phyloP scores from a whole-genome alignment of 2,888 invertebrate genomes.

The Hoplodrina blanda region DNA sequence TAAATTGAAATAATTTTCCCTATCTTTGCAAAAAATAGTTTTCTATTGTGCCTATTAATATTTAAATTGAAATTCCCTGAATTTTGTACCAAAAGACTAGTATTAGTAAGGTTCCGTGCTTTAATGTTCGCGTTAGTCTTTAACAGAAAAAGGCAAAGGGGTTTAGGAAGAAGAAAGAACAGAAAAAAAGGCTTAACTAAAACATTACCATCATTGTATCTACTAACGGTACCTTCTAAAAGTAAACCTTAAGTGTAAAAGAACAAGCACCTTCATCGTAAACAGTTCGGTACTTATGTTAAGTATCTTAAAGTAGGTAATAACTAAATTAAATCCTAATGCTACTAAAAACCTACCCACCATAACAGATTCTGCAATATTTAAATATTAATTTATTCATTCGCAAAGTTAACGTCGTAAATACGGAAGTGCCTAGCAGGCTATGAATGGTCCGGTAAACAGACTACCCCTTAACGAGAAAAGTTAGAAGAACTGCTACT shows the following conservation, averaged over 20 bases:
- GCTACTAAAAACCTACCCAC: neutral
- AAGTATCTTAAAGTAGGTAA: slow-evolving; percentile 5
- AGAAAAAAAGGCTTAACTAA: too few species aligned
- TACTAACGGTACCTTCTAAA: too few species aligned
- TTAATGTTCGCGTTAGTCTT: too few species aligned
- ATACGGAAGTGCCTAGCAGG: slow-evolving; percentile 59
- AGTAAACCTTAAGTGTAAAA: neutral
- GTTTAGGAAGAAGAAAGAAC: too few species aligned
- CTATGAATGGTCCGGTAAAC: slow-evolving; percentile 68
- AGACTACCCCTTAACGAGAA: slow-evolving; percentile 76
- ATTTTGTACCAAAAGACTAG: too few species aligned
- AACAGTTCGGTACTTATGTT: neutral
- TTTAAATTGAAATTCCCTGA: too few species aligned
- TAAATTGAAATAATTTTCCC: neutral
- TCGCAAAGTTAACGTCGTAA: slow-evolving; percentile 62
- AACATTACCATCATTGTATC: too few species aligned
- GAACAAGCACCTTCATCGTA: neutral
- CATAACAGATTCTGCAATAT: slow-evolving; percentile 43
- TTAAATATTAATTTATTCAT: slow-evolving; percentile 67
- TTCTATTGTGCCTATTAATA: too few species aligned
- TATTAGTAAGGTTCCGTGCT: too few species aligned
- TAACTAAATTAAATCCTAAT: slow-evolving; percentile 20
- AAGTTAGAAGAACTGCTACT: slow-evolving; percentile 70
- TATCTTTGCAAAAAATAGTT: too few species aligned
- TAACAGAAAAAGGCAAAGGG: too few species aligned